Evolutionary conservation across 1,140 invertebrate species (phyloP).

Genomic region (Aphidius gifuensis): DNA sequence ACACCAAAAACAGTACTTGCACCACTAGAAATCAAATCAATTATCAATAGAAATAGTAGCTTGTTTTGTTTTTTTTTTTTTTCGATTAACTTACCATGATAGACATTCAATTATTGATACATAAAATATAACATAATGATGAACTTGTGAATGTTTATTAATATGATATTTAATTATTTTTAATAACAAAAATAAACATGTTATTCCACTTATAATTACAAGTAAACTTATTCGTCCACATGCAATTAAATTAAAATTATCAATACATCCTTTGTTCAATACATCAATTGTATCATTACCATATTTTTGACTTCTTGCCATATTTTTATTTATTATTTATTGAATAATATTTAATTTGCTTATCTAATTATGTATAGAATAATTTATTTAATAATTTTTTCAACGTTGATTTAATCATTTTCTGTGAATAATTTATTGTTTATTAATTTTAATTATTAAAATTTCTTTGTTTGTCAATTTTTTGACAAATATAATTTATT

Average conservation of each 20-base stretch:
- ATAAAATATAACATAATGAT: constrained; percentile 59
- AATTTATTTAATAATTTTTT: no score
- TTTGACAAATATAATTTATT: no score
- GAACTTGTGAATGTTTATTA: constrained; percentile 52
- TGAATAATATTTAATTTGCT: background rate
- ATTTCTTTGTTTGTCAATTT: no score
- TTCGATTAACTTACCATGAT: constrained; percentile 47
- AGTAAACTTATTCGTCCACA: constrained; percentile 56
- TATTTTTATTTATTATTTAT: constrained; percentile 17
- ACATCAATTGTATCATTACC: constrained; percentile 52
- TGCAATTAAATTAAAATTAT: constrained; percentile 51
- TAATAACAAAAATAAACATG: constrained; percentile 51
- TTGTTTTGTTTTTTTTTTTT: background rate
- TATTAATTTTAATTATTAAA: no score
- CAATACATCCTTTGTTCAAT: constrained; percentile 53
- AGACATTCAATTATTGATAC: constrained; percentile 53
- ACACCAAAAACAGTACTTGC: constrained; percentile 53
- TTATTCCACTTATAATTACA: constrained; percentile 48
- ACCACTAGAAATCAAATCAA: constrained; percentile 39
- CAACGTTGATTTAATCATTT: no score
- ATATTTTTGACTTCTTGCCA: constrained; percentile 37
- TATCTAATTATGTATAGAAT: no score
- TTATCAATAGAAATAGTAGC: constrained; percentile 8
- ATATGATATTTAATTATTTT: constrained; percentile 55
- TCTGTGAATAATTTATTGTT: no score